Base-by-base conservation (phyloP, 2,888 invertebrate species). In the Lissocephala sabroskyi region DNA sequence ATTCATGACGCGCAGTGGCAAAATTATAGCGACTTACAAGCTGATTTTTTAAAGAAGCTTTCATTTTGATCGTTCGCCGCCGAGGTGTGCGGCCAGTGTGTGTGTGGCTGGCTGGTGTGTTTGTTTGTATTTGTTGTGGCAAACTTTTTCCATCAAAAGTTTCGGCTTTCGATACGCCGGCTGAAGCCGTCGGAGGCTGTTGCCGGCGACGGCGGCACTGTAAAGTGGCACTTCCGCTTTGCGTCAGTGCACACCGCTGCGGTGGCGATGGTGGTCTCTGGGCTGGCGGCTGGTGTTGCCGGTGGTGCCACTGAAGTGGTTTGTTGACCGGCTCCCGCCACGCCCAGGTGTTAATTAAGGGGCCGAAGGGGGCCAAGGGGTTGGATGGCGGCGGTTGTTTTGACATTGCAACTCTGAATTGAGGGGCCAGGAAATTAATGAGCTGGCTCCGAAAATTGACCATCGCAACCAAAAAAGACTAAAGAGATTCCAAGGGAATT, bases 101-200 rank as follows among this genome's bases (percentile, higher is more conserved):
- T 23, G 3, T 11, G 36, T 9, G n/a, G 17, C 51, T 52, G 23
- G 4, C 7, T 23, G 2, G 13, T 41, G 40, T 52, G 52, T 19
- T 37, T 18, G 65, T 71, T 75, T 76, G 74, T 74, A 68, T 62
- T 73, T 71, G 71, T 66, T 75, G 59, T 61, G 65, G 62, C 55
- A 78, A 78, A 78, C 77, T 78, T 78, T 78, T 78, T 74, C 79
- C 79, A 78, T 78, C 77, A 78, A 78, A 78, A 78, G 71, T 78
- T 78, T 79, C 62, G 58, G 74, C 60, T 79, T 64, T 74, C 66
- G 79, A 67, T 79, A 63, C 70, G 74, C 66, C 58, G 48, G 41
- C 55, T 56, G 55, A 45, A 50, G 46, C 16, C 28, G 16, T 29
- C 18, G 35, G 32, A 39, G 18, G 10, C 48, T 23, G 45, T 32